Evolutionary conservation across 1,140 invertebrate genomes (phyloP), one percentile per base, ranked within the genome.

Genomic region (Maconellicoccus hirsutus): DNA sequence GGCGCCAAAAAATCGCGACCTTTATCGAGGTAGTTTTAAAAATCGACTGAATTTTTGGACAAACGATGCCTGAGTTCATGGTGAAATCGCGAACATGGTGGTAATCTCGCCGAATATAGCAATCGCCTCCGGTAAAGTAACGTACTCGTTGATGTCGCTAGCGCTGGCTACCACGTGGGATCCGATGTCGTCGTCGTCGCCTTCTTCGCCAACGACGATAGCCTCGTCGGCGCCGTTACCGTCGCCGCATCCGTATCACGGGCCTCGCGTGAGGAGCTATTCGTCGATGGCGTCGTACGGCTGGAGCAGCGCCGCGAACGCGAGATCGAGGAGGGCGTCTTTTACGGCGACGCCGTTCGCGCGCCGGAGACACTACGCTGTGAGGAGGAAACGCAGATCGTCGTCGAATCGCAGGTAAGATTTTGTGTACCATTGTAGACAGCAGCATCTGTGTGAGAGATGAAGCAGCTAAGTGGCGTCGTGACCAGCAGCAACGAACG

Each of bases 341-440:
- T 66, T 66, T 66, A 66, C 25, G 8, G 61, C 61, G 19, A 66
- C 61, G 21, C 61, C 61, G 61, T 66, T 66, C 16, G 61, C 61
- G 3, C 10, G 61, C 22, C 19, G 61, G 2, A 23, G 61, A 10
- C 61, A 66, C 16, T 66, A 66, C 61, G 61, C 61, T 2, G 25
- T 66, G 10, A 10, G 61, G 10, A 10, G 19, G 10, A 66, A 66
- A 66, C 19, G 61, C 8, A 10, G 61, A 19, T 66, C 61, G 61
- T 25, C 61, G 8, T 25, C 61, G 6, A 25, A 26, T 66, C 61
- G 61, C 61, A 66, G 61, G 61, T 66, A 66, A 33, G 29, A 12
- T 3, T 33, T 33, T 33, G n/a, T n/a, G n/a, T n/a, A n/a, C n/a
- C n/a, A n/a, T n/a, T n/a, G n/a, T n/a, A n/a, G n/a, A n/a, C n/a